Percentiles rank a stretch among this genome's conserved stretches.
These are phyloP conservation scores for Eretmocerus hayati DNA, from an alignment of 2,888 invertebrate species.

Conservation along the genomic window DNA sequence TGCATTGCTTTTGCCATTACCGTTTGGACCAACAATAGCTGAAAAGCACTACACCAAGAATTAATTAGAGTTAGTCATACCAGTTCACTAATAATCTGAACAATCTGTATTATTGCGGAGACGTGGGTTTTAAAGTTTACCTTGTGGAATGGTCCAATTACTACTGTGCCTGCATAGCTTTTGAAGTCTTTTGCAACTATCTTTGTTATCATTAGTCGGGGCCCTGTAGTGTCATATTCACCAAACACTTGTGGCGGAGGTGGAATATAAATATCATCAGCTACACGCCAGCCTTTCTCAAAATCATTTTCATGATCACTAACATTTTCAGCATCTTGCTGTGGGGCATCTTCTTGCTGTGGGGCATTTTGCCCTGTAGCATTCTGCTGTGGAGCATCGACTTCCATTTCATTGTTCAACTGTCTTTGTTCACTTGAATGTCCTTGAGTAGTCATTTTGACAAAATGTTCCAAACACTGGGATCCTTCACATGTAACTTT, in stretches of 20 bases:
- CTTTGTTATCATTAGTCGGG: constrained; percentile 81
- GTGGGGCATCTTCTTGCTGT: constrained; percentile 5
- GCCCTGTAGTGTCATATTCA: constrained; percentile 67
- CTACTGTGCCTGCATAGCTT: constrained; percentile 81
- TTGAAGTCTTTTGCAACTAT: constrained; percentile 94
- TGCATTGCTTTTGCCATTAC: constrained; percentile 98
- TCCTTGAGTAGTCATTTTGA: constrained; percentile 23
- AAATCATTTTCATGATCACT: constrained; percentile 56
- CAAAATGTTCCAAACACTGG: too few species aligned
- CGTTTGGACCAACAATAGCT: constrained; percentile 95
- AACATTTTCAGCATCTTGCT: constrained; percentile 11
- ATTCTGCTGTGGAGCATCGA: constrained; percentile 10
- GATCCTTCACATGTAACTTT: too few species aligned
- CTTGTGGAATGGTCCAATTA: constrained; percentile 93
- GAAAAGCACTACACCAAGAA: constrained; percentile 70
- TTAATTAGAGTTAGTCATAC: not conserved
- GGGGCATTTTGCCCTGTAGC: too few species aligned
- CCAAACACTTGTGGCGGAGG: constrained; percentile 63
- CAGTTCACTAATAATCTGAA: too few species aligned
- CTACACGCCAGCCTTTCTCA: constrained; percentile 66
- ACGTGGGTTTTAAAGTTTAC: constrained; percentile 53
- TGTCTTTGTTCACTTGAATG: too few species aligned
- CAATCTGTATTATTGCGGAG: too few species aligned
- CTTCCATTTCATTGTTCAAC: constrained; percentile 25
- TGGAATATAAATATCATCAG: constrained; percentile 75